Evolutionary conservation across 2,113 vertebrate species (phyloP), one percentile per base, ranked within the genome.

Genomic region (Chionomys nivalis): DNA sequence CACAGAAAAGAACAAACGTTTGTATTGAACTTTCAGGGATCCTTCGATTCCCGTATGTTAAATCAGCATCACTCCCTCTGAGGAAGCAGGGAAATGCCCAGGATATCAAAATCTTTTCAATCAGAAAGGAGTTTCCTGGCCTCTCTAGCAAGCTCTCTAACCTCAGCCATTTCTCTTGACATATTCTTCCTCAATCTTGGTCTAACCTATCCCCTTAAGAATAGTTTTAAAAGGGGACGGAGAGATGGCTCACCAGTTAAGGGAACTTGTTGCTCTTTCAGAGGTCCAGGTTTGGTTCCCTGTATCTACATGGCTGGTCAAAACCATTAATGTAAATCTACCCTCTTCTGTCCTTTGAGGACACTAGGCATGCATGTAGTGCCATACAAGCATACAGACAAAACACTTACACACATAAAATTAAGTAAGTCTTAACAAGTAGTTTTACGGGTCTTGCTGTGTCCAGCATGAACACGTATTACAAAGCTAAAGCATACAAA

Each of bases 401-500:
- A 63, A 44, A 31, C n/a, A 17, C 23, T 63, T 8, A 26, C 8
- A 82, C 12, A 42, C 49, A 70, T 70, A 87, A 70, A 87, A 23
- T 8, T 28, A 63, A 70, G 21, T 26, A 87, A 47, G 14, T n/a
- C 33, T 70, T n/a, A 87, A 87, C 19, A 63, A 96, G 47, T 12
- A 75, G 2, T 87, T 76, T 47, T 88, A 90, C 77, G 24, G 1
- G 12, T n/a, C 39, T 94, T 92, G 24, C 16, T 66, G n/a, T 91
- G 3, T 33, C 52, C 13, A 33, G 26, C 81, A 91, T 63, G 47
- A 93, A 92, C 79, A 92, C 47, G 8, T 21, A 47, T 39, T 21
- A 7, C 63, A 92, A 96, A 97, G 44, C 31, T 24, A 66, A 12
- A 92, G n/a, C 65, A 92, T 52, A 42, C 68, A 72, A 95, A 96